These are phyloP conservation scores for Abscondita cerata DNA, from an alignment of 2,888 invertebrate genomes.

Conservation along the genomic window DNA sequence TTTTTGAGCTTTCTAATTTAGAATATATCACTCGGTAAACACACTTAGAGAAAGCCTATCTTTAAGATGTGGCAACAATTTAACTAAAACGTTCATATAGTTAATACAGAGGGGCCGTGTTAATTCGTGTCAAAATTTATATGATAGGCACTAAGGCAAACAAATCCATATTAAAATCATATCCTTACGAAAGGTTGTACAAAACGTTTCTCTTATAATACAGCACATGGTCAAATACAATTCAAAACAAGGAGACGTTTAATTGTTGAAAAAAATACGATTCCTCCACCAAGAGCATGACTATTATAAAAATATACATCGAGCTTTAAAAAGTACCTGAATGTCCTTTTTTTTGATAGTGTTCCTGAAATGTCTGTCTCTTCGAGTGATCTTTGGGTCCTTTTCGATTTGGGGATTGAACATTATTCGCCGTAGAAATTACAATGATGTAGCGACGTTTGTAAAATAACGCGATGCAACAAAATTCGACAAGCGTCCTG, in stretches of 20 bases:
- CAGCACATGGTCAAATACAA: slow-evolving; percentile 38
- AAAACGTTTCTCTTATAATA: slow-evolving; percentile 5
- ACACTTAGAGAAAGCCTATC: not conserved
- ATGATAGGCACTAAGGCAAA: slow-evolving; percentile 27
- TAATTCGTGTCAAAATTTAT: slow-evolving; percentile 19
- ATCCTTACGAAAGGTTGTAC: slow-evolving; percentile 1
- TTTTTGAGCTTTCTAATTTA: slow-evolving; percentile 1
- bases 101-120: not conserved
- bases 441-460: too few species aligned
- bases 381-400: too few species aligned
- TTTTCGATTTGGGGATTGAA: too few species aligned
- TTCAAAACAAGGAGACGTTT: slow-evolving; percentile 10
- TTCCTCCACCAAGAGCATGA: slow-evolving; percentile 7
- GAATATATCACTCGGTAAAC: slow-evolving; percentile 5
- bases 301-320: not conserved
- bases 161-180: slow-evolving; percentile 11
- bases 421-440: too few species aligned
- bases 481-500: too few species aligned
- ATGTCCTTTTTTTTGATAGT: too few species aligned
- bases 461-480: too few species aligned
- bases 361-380: too few species aligned
- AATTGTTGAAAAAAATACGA: slow-evolving; percentile 9
- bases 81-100: not conserved
- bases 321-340: too few species aligned
- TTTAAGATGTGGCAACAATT: not conserved